Conservation (phyloP, 2,113 vertebrate genomes). For the Calyptommatus sinebrachiatus region DNA sequence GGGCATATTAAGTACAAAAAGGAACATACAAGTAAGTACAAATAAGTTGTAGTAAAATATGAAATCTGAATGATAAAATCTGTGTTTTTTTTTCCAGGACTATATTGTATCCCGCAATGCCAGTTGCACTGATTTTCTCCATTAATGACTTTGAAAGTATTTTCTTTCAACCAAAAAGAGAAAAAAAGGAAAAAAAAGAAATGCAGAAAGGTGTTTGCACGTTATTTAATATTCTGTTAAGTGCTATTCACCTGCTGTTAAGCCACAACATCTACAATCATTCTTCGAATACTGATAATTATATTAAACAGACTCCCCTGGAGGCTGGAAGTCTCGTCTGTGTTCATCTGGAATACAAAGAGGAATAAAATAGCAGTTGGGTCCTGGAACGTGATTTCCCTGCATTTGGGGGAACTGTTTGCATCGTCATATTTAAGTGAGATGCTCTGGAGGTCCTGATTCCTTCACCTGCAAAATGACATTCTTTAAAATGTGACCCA, state of each 20-base stretch:
- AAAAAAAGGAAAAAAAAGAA: slow-evolving; percentile 6
- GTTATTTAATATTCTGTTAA: slow-evolving; percentile 73
- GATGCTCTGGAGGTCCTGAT: slow-evolving; percentile 25
- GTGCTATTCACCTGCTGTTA: slow-evolving; percentile 70
- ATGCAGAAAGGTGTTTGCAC: slow-evolving; percentile 62
- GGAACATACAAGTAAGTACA: no score
- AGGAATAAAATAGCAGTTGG: slow-evolving; percentile 66
- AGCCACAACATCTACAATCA: slow-evolving; percentile 69
- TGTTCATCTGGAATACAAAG: slow-evolving; percentile 69
- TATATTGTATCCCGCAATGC: slow-evolving; percentile 41
- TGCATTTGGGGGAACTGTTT: slow-evolving; percentile 48
- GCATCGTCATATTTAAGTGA: slow-evolving; percentile 27
- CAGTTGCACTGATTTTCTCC: slow-evolving; percentile 38
- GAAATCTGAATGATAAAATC: neutral
- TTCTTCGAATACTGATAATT: slow-evolving; percentile 72
- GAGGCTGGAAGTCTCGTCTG: slow-evolving; percentile 64
- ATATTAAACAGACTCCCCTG: slow-evolving; percentile 66
- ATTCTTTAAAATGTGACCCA: neutral
- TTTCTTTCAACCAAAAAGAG: slow-evolving; percentile 26
- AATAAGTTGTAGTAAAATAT: no score
- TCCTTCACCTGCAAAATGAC: slow-evolving; percentile 57
- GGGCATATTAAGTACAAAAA: no score
- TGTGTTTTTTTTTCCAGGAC: neutral
- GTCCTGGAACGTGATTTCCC: slow-evolving; percentile 39
- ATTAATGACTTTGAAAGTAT: slow-evolving; percentile 63